Evolutionary conservation across 1,140 invertebrate genomes (phyloP).

Genomic region (Pseudoatta argentina): DNA sequence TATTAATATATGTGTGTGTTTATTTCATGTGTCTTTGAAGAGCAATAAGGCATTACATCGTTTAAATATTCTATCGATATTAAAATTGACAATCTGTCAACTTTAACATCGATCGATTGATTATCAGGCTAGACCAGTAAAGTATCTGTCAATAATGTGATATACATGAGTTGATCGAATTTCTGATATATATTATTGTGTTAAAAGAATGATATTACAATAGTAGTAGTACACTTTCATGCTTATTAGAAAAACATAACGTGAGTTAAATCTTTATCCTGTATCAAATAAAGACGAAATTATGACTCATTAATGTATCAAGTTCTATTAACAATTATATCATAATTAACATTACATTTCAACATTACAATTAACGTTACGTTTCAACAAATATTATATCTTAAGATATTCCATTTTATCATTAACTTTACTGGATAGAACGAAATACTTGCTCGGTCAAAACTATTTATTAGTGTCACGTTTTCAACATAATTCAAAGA

Average conservation of each 20-base stretch:
- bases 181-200: conserved; percentile 1
- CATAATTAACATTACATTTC: too few species aligned
- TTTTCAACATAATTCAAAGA: conserved; percentile 5
- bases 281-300: not conserved
- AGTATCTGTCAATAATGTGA: conserved; percentile 26
- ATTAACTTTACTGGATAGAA: not conserved
- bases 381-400: not conserved
- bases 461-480: conserved; percentile 18
- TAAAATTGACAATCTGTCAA: conserved; percentile 5
- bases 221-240: not conserved
- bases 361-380: too few species aligned
- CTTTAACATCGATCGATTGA: conserved; percentile 37
- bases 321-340: not conserved
- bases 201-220: conserved; percentile 18
- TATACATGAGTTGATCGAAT: not conserved
- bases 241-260: not conserved
- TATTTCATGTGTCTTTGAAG: not conserved
- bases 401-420: not conserved
- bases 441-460: not conserved
- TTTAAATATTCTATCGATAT: too few species aligned
- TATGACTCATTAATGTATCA: not conserved
- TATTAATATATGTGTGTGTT: not conserved
- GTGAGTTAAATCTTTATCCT: not conserved
- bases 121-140: conserved; percentile 17
- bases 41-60: too few species aligned